Base-by-base conservation (phyloP, 2,797 vertebrate species). In the Danio kyathit region DNA sequence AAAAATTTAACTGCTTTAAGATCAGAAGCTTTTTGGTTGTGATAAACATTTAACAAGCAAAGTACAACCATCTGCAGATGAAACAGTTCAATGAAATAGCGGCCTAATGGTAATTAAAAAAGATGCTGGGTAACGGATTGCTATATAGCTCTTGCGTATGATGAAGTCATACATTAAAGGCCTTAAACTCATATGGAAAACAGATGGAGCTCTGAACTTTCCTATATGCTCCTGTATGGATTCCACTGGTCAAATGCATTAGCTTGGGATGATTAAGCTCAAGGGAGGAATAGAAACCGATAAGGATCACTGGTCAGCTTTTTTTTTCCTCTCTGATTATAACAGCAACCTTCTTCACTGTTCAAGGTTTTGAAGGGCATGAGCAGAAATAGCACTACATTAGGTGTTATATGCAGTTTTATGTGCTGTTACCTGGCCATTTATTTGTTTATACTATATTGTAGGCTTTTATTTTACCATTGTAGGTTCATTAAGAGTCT, bases 21-120 rank as follows among this genome's bases (percentile, higher is more conserved):
- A 78, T 78, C 64, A 67, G 65, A 79, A 70, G 69, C 65, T 48
- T 66, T 81, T 52, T 83, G 79, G 70, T 85, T 76, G 78, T 66
- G 75, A 83, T 83, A 83, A 64, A 64, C 46, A 56, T 85, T 80
- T 54, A 64, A 72, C 57, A 80, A 63, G 74, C 61, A 83, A 79
- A 86, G 44, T 83, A 29, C 79, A 85, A 82, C 81, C 83, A 83
- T 85, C 78, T 87, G 83, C 75, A 80, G 61, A 85, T 82, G 80
- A 80, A 72, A 79, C 38, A 10, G n/a, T 29, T 40, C 67, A 59
- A 69, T 73, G 66, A 85, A 80, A 54, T 71, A 72, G 67, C 59
- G 67, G 79, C 74, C 78, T 79, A 77, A 74, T 77, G 49, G 63
- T 74, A 83, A 87, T 87, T 83, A 83, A 83, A 87, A 82, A 51